These are phyloP conservation scores for Melanotaenia pygmaea DNA, from an alignment of 2,797 vertebrate species.

Conservation along the genomic window DNA sequence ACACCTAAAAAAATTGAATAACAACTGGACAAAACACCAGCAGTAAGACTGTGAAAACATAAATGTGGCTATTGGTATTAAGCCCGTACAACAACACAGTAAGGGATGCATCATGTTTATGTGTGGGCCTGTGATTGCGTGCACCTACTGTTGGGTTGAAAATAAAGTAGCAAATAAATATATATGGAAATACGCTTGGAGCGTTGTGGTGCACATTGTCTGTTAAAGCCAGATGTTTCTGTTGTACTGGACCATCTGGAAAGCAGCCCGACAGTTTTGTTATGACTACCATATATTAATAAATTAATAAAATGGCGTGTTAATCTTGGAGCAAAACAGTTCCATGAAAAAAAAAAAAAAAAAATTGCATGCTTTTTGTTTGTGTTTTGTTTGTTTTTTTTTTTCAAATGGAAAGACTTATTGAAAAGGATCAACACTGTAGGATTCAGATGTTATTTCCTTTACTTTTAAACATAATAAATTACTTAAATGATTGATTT, in stretches of 20 bases:
- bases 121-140: not conserved
- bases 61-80: not conserved
- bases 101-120: conserved; percentile 19
- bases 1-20: not conserved
- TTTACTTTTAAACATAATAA: not conserved
- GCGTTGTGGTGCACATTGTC: conserved; percentile 5
- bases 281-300: conserved; percentile 9
- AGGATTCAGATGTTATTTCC: not conserved
- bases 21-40: no score
- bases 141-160: not conserved
- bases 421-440: not conserved
- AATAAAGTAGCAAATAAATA: conserved; percentile 18
- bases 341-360: not conserved
- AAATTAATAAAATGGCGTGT: not conserved
- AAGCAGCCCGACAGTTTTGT: conserved; percentile 15
- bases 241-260: conserved; percentile 11
- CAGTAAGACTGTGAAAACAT: not conserved
- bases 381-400: no score
- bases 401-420: not conserved
- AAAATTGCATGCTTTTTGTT: not conserved
- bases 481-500: not conserved
- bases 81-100: not conserved
- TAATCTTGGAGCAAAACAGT: not conserved
- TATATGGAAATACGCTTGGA: conserved; percentile 15
- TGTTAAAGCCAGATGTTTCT: conserved; percentile 21